Base-by-base conservation (phyloP, 2,888 invertebrate genomes). In the Eugnorisma glareosa region DNA sequence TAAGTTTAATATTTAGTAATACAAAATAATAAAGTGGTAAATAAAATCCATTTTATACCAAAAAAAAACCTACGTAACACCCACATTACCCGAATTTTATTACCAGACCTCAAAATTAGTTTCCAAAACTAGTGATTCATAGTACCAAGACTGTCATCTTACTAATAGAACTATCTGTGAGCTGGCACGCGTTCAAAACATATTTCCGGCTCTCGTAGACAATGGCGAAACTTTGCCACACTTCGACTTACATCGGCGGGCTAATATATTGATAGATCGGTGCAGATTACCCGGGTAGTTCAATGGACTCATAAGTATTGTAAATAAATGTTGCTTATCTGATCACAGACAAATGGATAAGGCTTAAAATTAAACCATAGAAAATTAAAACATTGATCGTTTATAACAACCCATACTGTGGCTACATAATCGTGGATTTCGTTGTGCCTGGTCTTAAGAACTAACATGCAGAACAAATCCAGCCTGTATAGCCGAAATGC, bases 161-260 rank as follows among this genome's bases (percentile, higher is more conserved):
- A 40, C 73, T 85, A 85, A 82, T 77, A 86, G 57, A 83, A 83
- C 83, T 74, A 82, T 77, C 83, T 77, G 61, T 31, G 66, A 78
- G 59, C 69, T 83, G 83, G 86, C 86, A 85, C 83, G 61, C 64
- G 83, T 85, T 83, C 83, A 83, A 86, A 82, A 81, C 67, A 76
- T 74, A 77, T 77, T 67, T 51, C 31, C 8, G 24, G 66, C 0
- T 69, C 61, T 31, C 67, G 71, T 63, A 85, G 73, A 85, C 86
- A 83, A 77, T 69, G 73, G 71, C 24, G n/a, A 61, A 82, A 83
- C 61, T 82, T 85, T 59, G 21, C 66, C 69, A 54, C 40, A 51
- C 66, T 82, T 72, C 72, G 68, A 67, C 40, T 59, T 45, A 83
- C 69, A 75, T 73, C 57, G 66, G 69, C 61, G 61, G 83, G 8